A percentile compares a stretch with the other conserved stretches of the same genome.
These are phyloP conservation scores for Seira musarum DNA, from an alignment of 2,888 invertebrate genomes.

Conservation along the genomic window DNA sequence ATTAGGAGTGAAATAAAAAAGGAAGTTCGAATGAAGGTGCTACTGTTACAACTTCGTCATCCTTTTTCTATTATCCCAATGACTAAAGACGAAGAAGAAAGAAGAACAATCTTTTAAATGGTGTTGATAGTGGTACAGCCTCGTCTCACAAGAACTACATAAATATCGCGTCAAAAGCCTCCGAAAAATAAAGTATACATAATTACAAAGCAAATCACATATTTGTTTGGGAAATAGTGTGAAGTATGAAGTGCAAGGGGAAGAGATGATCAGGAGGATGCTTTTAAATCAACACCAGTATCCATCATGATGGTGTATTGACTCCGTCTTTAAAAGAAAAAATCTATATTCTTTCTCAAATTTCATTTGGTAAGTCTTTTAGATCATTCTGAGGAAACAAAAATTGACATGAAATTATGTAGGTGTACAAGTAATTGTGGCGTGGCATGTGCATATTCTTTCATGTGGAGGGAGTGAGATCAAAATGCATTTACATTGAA, in stretches of 20 bases:
- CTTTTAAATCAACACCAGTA: conserved; percentile 1
- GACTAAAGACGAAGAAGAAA: no score
- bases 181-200: no score
- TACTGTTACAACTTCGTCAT: no score
- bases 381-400: background rate
- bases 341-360: background rate
- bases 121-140: background rate
- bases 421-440: background rate
- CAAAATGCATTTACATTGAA: no score
- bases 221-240: no score
- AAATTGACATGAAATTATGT: no score
- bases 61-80: no score
- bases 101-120: background rate
- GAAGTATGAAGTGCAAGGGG: conserved; percentile 8
- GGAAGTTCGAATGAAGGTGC: no score
- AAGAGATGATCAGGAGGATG: conserved; percentile 9
- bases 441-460: background rate
- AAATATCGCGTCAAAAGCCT: conserved; percentile 4
- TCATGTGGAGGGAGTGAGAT: no score
- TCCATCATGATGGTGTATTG: conserved; percentile 12
- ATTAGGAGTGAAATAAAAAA: no score
- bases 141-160: background rate
- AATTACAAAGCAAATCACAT: no score
- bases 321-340: background rate
- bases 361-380: conserved; percentile 1